Base-by-base conservation (phyloP, 2,888 invertebrate genomes). In the Philonicus albiceps region DNA sequence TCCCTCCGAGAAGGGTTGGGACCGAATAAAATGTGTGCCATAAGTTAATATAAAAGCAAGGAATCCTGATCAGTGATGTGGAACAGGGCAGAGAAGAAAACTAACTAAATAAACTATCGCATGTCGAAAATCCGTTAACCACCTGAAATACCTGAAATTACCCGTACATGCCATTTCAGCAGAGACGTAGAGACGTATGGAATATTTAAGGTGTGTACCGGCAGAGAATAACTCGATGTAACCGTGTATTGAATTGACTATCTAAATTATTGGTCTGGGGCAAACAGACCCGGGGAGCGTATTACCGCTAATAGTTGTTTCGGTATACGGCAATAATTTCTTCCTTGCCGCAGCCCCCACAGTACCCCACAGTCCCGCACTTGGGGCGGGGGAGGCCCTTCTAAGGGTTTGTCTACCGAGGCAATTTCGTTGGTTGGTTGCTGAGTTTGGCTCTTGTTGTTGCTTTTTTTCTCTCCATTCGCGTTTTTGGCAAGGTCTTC, bases 41-140 rank as follows among this genome's bases (percentile, higher is more conserved):
- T 84, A 84, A 84, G 72, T 84, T 84, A 72, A 84, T 84, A 84
- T 84, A 84, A 84, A 84, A 40, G 73, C 37, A 73, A 83, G 43
- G 72, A 84, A 84, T 84, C 27, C 73, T 84, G 73, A 84, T 84
- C 84, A 84, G 84, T 84, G 43, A 84, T 84, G 84, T 84, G 73
- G 40, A 84, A 73, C 3, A 84, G 84, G 84, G 84, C 84, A 84
- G 84, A 84, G 40, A 43, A 43, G 40, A 84, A 40, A 43, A 73
- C 84, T 86, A 75, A 83, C 73, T 84, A 86, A 85, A 86, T 84
- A 84, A 86, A 85, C 76, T 84, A 86, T 86, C 84, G 88, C 88
- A 88, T 88, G 88, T 86, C 81, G 81, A 86, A 86, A 85, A 87
- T 88, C 86, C 88, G 87, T 88, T 88, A 87, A 88, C 87, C 87